phyloP scores from a whole-genome alignment of 2,113 vertebrate genomes.

The Notothenia coriiceps region DNA sequence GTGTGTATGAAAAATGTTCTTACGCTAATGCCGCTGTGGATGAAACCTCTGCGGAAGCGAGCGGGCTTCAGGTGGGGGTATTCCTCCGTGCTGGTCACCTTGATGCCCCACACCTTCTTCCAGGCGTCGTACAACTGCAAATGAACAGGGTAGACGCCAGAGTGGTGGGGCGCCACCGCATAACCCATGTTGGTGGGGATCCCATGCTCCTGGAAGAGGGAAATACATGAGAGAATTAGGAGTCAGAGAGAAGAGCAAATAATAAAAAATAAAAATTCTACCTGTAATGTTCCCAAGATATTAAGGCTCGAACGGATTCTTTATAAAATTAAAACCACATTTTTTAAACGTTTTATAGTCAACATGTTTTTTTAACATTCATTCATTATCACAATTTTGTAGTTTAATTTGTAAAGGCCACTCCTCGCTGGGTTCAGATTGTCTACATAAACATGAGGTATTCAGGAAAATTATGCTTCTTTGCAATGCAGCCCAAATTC shows the following conservation, averaged over 20 bases:
- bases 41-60: conserved; percentile 94
- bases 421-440: neutral
- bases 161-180: conserved; percentile 97
- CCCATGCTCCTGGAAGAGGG: conserved; percentile 89
- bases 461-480: conserved; percentile 11
- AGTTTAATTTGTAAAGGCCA: neutral
- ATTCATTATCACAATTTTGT: too few relatives aligned
- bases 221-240: neutral
- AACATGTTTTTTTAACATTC: neutral
- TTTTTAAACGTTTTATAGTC: neutral
- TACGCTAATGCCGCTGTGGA: conserved; percentile 96
- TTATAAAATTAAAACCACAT: neutral
- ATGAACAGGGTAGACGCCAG: conserved; percentile 95
- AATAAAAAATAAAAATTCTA: neutral
- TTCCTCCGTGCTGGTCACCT: conserved; percentile 97
- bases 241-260: neutral
- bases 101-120: conserved; percentile 97
- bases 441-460: neutral
- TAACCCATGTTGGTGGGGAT: conserved; percentile 98
- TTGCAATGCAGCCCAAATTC: neutral
- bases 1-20: conserved; percentile 28
- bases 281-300: neutral
- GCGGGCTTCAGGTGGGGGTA: conserved; percentile 98
- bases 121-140: conserved; percentile 96
- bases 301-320: neutral